A percentile compares a stretch with the other conserved stretches of the same genome.
These are phyloP conservation scores for Falco berigora DNA, from an alignment of 2,797 vertebrate genomes.

Conservation along the genomic window DNA sequence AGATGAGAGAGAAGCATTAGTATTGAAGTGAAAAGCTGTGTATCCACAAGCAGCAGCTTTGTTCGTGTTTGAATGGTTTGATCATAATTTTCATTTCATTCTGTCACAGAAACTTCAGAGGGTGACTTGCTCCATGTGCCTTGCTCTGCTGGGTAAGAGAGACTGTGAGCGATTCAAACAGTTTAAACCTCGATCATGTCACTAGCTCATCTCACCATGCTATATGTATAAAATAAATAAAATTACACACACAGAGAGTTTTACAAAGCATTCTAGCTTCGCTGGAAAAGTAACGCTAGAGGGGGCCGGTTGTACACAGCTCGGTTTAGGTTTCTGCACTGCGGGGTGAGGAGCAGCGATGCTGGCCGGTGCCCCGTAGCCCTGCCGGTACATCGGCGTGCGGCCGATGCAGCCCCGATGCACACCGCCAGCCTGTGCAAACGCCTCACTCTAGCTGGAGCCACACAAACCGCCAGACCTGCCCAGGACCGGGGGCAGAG, in stretches of 20 bases:
- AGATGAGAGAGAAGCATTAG: neutral
- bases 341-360: fast-evolving
- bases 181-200: neutral
- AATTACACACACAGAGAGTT: too few species aligned
- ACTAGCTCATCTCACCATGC: neutral
- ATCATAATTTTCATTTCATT: neutral
- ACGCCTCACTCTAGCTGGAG: neutral
- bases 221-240: fast-evolving
- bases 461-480: neutral
- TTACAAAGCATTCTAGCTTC: too few species aligned
- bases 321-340: fast-evolving
- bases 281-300: neutral
- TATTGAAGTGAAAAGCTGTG: neutral
- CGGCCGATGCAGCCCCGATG: neutral
- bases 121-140: neutral
- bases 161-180: neutral
- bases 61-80: neutral
- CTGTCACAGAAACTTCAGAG: neutral
- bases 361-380: fast-evolving
- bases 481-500: neutral
- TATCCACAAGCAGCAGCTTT: neutral
- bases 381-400: fast-evolving
- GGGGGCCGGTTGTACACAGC: neutral
- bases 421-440: neutral
- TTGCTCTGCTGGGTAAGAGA: neutral